Conservation (phyloP, 2,113 vertebrate species). For the Apodemus speciosus region DNA sequence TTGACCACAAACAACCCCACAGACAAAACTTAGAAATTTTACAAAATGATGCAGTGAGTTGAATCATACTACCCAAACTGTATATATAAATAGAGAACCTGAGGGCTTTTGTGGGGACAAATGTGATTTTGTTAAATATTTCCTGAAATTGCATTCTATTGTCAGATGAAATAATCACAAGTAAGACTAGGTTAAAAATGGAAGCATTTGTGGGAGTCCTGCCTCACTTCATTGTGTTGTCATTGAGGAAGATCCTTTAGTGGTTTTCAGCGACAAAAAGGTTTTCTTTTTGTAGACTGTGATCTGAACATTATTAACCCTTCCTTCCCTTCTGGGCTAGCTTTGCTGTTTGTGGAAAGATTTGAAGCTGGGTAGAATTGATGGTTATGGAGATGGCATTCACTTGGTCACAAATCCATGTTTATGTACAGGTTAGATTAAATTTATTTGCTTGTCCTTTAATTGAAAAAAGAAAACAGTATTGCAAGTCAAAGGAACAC, state of each 20-base stretch:
- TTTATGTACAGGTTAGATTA: conserved; percentile 43
- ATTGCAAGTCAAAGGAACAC: neutral
- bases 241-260: conserved; percentile 57
- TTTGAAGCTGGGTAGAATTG: conserved; percentile 25
- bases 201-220: conserved; percentile 39
- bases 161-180: conserved; percentile 54
- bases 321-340: conserved; percentile 44
- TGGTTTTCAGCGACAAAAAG: conserved; percentile 47
- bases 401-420: conserved; percentile 35
- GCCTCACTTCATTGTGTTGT: conserved; percentile 46
- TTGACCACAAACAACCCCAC: conserved; percentile 42
- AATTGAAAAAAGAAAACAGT: conserved; percentile 40
- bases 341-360: conserved; percentile 52
- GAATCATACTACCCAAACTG: conserved; percentile 54
- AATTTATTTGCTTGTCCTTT: conserved; percentile 42
- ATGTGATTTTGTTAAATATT: conserved; percentile 20
- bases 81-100: conserved; percentile 26
- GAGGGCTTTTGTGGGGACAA: conserved; percentile 41
- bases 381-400: neutral
- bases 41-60: conserved; percentile 48
- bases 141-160: conserved; percentile 63
- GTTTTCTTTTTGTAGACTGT: conserved; percentile 49
- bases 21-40: conserved; percentile 40
- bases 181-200: conserved; percentile 46
- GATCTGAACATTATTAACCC: conserved; percentile 48